Percentiles rank a stretch among this genome's conserved stretches.
Evolutionary conservation across 1,140 invertebrate species (phyloP).

Genomic region (Pachyrhynchus sulphureomaculatus): DNA sequence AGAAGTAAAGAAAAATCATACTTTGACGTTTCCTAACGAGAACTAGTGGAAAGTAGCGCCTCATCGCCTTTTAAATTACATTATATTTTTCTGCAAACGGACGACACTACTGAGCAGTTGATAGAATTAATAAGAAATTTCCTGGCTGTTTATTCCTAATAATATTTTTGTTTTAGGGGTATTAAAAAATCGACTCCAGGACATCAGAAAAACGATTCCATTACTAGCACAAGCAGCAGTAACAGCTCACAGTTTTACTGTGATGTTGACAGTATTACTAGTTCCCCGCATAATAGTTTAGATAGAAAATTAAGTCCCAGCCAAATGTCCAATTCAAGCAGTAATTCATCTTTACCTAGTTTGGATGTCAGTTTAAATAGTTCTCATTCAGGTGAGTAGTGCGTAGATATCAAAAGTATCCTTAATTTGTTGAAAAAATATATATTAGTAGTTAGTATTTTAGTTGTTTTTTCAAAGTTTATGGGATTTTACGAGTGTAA

Average conservation of each 20-base stretch:
- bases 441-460: no score
- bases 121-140: no score
- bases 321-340: conserved; percentile 74
- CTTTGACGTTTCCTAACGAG: no score
- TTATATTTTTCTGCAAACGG: not conserved
- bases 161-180: conserved; percentile 28
- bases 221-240: conserved; percentile 83
- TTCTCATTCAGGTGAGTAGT: conserved; percentile 40
- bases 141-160: no score
- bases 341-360: conserved; percentile 75
- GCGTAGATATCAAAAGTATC: not conserved
- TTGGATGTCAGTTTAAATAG: conserved; percentile 71
- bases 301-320: conserved; percentile 72
- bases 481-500: no score
- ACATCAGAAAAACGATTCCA: conserved; percentile 88
- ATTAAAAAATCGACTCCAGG: conserved; percentile 57
- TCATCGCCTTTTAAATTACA: no score
- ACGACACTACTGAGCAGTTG: not conserved
- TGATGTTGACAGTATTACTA: conserved; percentile 68
- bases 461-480: not conserved
- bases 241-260: conserved; percentile 84
- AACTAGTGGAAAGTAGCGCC: no score
- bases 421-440: no score
- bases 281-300: conserved; percentile 76
- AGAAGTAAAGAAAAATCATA: no score